phyloP scores from a whole-genome alignment of 2,888 invertebrate species.

The Chymomyza caudatula region DNA sequence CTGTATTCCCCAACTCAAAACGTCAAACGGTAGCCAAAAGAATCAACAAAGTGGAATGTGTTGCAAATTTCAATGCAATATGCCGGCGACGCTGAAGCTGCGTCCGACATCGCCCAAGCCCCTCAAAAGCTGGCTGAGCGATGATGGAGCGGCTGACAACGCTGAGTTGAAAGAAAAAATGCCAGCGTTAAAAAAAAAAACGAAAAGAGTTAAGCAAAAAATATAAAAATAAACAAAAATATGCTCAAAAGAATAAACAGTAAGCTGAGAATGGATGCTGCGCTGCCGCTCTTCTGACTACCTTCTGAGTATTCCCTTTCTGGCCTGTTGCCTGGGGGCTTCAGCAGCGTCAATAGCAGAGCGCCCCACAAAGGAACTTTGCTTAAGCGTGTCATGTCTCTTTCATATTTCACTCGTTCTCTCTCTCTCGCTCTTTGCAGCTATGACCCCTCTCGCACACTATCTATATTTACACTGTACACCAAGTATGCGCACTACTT shows the following conservation, averaged over 20 bases:
- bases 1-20: not conserved
- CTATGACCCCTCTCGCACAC: not conserved
- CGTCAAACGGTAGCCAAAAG: conserved; percentile 64
- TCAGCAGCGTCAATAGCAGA: not conserved
- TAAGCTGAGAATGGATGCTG: conserved; percentile 1
- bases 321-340: not conserved
- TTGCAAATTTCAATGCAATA: conserved; percentile 72
- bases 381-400: conserved; percentile 33
- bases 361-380: conserved; percentile 43
- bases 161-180: conserved; percentile 24
- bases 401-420: not conserved
- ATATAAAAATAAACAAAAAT: conserved; percentile 63
- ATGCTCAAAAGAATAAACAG: conserved; percentile 57
- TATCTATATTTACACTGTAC: not conserved
- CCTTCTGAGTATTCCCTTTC: not conserved
- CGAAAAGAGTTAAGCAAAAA: conserved; percentile 47
- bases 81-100: conserved; percentile 33
- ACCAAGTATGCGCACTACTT: too few species aligned
- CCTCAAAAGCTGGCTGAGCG: not conserved
- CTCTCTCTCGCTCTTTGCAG: not conserved
- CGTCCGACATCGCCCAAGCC: not conserved
- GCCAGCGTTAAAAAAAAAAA: not conserved
- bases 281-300: not conserved
- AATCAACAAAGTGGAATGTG: conserved; percentile 62
- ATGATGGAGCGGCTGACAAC: conserved; percentile 19